A percentile compares a stretch with the other conserved stretches of the same genome.
Evolutionary conservation across 1,140 invertebrate genomes (phyloP).

Genomic region (Listronotus bonariensis): DNA sequence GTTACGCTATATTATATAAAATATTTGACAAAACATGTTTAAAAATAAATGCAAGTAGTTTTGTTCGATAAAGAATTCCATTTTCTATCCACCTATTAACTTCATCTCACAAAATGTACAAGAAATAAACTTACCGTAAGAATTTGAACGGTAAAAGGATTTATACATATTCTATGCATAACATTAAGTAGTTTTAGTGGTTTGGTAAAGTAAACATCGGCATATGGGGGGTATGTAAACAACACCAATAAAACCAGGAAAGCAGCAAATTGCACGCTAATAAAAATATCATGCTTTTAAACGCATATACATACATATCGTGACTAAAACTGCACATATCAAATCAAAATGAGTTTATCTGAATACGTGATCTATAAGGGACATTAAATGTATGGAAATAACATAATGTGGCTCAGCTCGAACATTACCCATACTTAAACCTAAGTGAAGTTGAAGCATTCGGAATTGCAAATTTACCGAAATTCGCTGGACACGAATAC

Average conservation of each 20-base stretch:
- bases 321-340: slow-evolving; percentile 36
- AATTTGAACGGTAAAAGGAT: slow-evolving; percentile 16
- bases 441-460: slow-evolving; percentile 32
- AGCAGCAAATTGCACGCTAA: slow-evolving; percentile 33
- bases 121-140: slow-evolving; percentile 2
- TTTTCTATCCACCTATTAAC: no score
- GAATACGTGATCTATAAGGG: slow-evolving; percentile 39
- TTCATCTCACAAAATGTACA: no score
- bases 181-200: slow-evolving; percentile 15
- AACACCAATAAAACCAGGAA: slow-evolving; percentile 20
- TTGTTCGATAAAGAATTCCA: no score
- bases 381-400: slow-evolving; percentile 40
- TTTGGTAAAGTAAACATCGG: slow-evolving; percentile 15
- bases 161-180: slow-evolving; percentile 17
- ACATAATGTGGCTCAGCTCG: slow-evolving; percentile 21
- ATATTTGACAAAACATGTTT: no score
- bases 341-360: slow-evolving; percentile 35
- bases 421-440: slow-evolving; percentile 32
- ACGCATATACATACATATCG: slow-evolving; percentile 26
- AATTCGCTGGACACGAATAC: slow-evolving; percentile 25
- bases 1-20: no score
- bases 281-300: slow-evolving; percentile 33
- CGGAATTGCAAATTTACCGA: slow-evolving; percentile 38
- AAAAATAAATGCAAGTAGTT: no score
- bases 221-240: slow-evolving; percentile 26